Evolutionary conservation across 2,113 vertebrate genomes (phyloP).

Genomic region (Rostratula benghalensis): DNA sequence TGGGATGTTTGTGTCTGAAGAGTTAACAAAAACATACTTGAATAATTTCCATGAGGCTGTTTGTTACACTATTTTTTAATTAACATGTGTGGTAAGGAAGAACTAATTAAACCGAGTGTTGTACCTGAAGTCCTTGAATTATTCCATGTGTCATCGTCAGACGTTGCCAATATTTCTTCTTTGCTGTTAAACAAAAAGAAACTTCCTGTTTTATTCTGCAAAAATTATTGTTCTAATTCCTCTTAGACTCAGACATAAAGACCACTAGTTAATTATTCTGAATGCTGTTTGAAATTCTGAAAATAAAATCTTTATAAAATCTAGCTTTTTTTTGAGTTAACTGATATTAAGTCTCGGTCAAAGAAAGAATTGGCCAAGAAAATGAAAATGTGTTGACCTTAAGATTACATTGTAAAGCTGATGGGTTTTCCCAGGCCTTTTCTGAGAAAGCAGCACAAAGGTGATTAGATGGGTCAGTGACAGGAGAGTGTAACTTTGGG

Average conservation of each 20-base stretch:
- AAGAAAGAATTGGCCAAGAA: conserved; percentile 12
- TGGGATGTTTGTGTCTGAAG: conserved; percentile 74
- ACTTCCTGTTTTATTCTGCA: conserved; percentile 44
- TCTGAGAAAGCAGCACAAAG: conserved; percentile 45
- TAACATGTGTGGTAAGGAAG: conserved; percentile 40
- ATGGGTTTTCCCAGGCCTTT: conserved; percentile 37
- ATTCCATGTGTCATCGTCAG: conserved; percentile 63
- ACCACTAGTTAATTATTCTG: neutral
- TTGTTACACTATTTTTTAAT: conserved; percentile 29
- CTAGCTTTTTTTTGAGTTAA: neutral
- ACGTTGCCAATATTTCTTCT: conserved; percentile 70
- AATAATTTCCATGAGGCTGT: neutral
- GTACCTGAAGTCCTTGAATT: conserved; percentile 74
- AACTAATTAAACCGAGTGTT: conserved; percentile 27
- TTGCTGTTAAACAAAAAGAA: conserved; percentile 75
- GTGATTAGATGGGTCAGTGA: conserved; percentile 59
- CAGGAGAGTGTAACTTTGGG: conserved; percentile 20
- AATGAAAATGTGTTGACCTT: conserved; percentile 41
- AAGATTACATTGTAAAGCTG: conserved; percentile 38
- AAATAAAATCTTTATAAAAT: neutral
- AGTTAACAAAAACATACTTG: conserved; percentile 51
- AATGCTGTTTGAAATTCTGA: neutral
- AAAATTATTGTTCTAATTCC: neutral
- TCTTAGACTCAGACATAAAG: neutral
- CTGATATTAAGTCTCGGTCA: neutral